Base-by-base conservation (phyloP, 2,888 invertebrate genomes). In the Didymodactylos carnosus region DNA sequence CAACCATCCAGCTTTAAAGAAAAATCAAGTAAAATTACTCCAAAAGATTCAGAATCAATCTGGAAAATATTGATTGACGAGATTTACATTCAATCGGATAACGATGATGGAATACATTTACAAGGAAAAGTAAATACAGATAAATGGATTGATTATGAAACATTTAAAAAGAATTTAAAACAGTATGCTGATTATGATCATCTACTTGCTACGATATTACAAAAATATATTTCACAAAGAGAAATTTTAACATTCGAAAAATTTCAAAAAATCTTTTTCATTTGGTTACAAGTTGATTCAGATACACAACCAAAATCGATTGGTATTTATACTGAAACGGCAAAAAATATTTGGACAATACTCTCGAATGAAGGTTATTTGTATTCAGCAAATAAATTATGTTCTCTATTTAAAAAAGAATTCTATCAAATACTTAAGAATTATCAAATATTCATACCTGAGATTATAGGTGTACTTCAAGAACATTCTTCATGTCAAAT, bases 71-170 rank as follows among this genome's bases (percentile, higher is more conserved):
- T 72, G 25, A 19, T 62, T 19, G 35, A 62, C 2, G 25, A 35
- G 13, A 46, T n/a, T 39, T 72, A 27, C 40, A 72, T 72, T 40
- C 16, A 8, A 23, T 27, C 53, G 14, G 51, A 51, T 25, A 27
- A 51, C 7, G 46, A 72, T 10, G 41, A 29, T 62, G 62, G 16
- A 40, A n/a, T 53, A 19, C 8, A 19, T 13, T 16, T 49, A 51
- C 49, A 29, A 49, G 72, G 72, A 27, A 72, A 72, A 53, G 72
- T 72, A 16, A 62, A 62, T 25, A 27, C 53, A 23, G 27, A 53
- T 27, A 29, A 40, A 29, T 72, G 72, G 72, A 72, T 72, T 46
- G 72, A 72, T 41, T 40, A 27, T 27, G 62, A 72, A 72, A 7
- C 53, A 19, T 29, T 72, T 2, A 62, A 40, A 40, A 40, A 40